Evolutionary conservation across 2,888 invertebrate species (phyloP).

Genomic region (Cloeon dipterum): DNA sequence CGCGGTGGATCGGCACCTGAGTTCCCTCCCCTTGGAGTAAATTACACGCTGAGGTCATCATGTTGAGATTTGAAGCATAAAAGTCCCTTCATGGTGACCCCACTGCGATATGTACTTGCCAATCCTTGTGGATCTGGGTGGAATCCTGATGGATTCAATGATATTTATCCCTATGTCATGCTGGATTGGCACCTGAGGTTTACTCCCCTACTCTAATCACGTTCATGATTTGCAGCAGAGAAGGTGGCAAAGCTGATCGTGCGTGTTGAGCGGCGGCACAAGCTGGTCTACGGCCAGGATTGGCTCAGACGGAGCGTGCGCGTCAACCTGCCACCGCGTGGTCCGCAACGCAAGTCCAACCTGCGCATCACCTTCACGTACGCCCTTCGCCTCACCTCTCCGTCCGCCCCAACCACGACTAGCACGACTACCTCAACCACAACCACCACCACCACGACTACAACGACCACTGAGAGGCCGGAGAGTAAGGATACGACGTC

Average conservation of each 20-base stretch:
- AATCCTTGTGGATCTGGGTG: no score
- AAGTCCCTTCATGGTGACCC: no score
- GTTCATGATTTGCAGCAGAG: conserved; percentile 2
- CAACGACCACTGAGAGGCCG: background rate
- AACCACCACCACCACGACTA: background rate
- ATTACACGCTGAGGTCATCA: no score
- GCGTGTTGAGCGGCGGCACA: conserved; percentile 2
- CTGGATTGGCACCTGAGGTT: no score
- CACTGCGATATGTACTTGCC: no score
- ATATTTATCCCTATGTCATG: no score
- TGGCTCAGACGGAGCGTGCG: conserved; percentile 1
- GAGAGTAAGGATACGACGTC: background rate
- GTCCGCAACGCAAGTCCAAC: background rate
- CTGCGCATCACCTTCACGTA: background rate
- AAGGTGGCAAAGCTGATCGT: background rate
- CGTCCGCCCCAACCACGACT: background rate
- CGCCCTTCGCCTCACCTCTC: background rate
- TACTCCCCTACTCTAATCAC: no score
- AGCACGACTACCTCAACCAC: background rate
- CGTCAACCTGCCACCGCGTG: background rate
- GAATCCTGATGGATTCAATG: no score
- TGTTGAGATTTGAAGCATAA: no score
- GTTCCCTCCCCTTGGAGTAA: no score
- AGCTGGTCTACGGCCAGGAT: background rate
- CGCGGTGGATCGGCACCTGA: no score